Percentiles rank a stretch among this genome's conserved stretches.
phyloP scores from a whole-genome alignment of 2,888 invertebrate genomes.

The Drosophila siamana region DNA sequence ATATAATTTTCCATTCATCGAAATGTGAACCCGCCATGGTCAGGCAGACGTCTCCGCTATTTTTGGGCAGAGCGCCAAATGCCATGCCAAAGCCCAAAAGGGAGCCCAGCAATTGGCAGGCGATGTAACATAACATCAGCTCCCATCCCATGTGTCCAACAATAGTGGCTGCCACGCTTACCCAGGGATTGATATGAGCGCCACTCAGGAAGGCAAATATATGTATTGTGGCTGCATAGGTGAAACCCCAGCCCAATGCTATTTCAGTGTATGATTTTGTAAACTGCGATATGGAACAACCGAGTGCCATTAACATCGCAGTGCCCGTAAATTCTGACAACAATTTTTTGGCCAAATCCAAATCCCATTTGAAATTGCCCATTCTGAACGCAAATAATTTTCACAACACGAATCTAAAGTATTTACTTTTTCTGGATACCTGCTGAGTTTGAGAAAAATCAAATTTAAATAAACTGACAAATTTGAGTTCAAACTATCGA shows the following conservation, averaged over 20 bases:
- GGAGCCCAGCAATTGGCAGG: constrained; percentile 38
- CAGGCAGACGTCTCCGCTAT: not conserved
- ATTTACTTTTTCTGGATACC: not conserved
- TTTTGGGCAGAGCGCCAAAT: not conserved
- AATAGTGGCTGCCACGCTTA: constrained; percentile 35
- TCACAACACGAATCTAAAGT: not conserved
- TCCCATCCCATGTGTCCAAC: constrained; percentile 34
- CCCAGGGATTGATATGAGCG: constrained; percentile 52
- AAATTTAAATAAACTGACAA: not conserved
- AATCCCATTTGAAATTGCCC: constrained; percentile 39
- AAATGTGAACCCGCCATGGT: not conserved
- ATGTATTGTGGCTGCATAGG: constrained; percentile 29
- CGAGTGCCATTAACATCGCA: constrained; percentile 35
- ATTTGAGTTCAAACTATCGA: not conserved
- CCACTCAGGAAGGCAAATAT: constrained; percentile 43
- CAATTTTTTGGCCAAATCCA: not conserved
- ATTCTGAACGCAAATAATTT: constrained; percentile 17
- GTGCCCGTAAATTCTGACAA: constrained; percentile 43
- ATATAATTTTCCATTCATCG: constrained; percentile 11
- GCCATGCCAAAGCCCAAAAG: constrained; percentile 16
- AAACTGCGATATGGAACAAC: constrained; percentile 19
- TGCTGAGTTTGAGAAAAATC: not conserved
- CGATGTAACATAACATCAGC: constrained; percentile 44
- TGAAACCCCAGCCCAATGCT: constrained; percentile 43
- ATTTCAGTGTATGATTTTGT: not conserved